Evolutionary conservation across 2,797 vertebrate genomes (phyloP).

Genomic region (Galagoides demidoff): DNA sequence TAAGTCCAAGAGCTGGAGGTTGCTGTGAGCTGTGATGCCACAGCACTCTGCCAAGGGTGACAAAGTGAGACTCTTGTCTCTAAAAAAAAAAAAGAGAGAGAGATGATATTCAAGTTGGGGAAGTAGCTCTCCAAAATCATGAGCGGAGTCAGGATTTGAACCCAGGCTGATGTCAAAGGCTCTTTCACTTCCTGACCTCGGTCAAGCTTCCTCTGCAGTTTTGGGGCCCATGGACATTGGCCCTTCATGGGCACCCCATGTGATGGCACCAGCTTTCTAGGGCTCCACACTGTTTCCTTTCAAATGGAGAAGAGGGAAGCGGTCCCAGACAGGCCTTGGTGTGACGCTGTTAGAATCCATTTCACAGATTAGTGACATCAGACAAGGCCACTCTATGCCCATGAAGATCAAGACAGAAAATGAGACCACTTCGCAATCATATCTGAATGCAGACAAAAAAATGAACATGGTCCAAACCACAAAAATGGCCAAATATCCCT

Average conservation of each 20-base stretch:
- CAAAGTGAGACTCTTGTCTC: too few relatives aligned
- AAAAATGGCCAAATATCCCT: not conserved
- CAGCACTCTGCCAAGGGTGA: too few relatives aligned
- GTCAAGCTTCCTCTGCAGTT: not conserved
- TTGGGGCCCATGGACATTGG: not conserved
- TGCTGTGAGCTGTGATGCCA: too few relatives aligned
- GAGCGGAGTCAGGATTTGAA: not conserved
- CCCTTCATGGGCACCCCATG: rapidly evolving
- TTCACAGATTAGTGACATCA: not conserved
- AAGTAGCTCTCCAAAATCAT: rapidly evolving
- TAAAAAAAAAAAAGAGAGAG: too few relatives aligned
- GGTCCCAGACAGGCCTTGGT: rapidly evolving
- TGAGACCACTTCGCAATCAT: not conserved
- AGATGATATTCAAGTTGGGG: not conserved
- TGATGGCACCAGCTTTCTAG: not conserved
- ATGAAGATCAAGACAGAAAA: not conserved
- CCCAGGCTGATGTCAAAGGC: not conserved
- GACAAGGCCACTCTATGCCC: not conserved
- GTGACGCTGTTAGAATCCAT: not conserved
- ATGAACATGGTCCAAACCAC: rapidly evolving
- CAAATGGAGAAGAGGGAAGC: not conserved
- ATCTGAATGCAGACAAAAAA: not conserved
- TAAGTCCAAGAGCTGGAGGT: too few relatives aligned
- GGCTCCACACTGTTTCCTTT: not conserved
- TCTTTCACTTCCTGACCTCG: not conserved